A percentile compares a stretch with the other conserved stretches of the same genome.
Conservation (phyloP, 2,797 vertebrate genomes). For the Sarcophilus harrisii region DNA sequence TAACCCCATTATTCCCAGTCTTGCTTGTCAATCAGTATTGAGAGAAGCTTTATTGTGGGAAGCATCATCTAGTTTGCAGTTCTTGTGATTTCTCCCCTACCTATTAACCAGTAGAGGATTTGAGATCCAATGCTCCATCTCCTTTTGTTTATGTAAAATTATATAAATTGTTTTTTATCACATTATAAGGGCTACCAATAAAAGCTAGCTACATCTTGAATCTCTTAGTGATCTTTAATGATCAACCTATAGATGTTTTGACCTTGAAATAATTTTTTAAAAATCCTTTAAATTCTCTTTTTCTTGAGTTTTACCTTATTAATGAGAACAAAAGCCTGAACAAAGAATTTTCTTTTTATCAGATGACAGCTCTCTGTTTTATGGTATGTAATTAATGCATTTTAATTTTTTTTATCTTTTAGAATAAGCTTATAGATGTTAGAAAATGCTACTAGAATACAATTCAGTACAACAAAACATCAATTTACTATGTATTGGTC, state of each 20-base stretch:
- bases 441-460: background rate
- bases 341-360: background rate
- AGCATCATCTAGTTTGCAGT: background rate
- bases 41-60: background rate
- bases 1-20: background rate
- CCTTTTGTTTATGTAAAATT: background rate
- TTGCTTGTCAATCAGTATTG: background rate
- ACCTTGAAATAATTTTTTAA: background rate
- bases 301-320: background rate
- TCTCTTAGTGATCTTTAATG: background rate
- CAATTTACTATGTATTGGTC: background rate
- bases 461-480: background rate
- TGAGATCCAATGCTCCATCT: background rate
- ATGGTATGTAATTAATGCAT: background rate
- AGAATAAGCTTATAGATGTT: background rate
- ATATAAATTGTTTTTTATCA: background rate
- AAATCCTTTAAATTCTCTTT: background rate
- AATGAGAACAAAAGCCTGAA: background rate
- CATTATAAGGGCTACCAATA: background rate
- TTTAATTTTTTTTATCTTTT: background rate
- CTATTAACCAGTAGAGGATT: background rate
- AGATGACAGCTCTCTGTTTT: background rate
- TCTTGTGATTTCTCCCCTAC: background rate
- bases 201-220: background rate
- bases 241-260: background rate